These are phyloP conservation scores for Trachelus iudaicus DNA, from an alignment of 2,888 invertebrate genomes.

Conservation along the genomic window DNA sequence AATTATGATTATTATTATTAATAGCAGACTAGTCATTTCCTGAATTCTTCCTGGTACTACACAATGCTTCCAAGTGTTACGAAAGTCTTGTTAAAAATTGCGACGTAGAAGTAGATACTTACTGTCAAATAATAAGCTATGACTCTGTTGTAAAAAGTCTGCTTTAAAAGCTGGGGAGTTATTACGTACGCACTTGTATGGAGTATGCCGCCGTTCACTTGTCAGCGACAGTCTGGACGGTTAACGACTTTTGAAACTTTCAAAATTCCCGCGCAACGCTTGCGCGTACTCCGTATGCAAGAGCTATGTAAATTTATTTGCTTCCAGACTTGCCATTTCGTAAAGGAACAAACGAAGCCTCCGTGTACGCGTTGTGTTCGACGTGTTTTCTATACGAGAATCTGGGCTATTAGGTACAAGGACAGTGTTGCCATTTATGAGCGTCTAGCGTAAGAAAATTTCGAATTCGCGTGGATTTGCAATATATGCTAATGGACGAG, in stretches of 20 bases:
- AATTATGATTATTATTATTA: not conserved
- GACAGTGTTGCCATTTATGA: conserved; percentile 5
- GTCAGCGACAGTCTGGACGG: not conserved
- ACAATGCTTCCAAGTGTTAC: not conserved
- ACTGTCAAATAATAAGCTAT: not conserved
- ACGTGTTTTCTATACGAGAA: conserved; percentile 21
- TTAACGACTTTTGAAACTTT: not conserved
- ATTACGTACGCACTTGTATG: not conserved
- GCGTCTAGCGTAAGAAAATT: not conserved
- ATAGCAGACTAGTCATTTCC: not conserved
- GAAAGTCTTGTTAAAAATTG: not conserved
- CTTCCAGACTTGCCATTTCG: not conserved
- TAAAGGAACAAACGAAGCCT: not conserved
- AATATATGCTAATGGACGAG: not conserved
- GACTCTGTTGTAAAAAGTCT: not conserved
- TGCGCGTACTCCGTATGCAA: not conserved
- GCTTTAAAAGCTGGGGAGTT: not conserved
- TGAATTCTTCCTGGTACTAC: not conserved
- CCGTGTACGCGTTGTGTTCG: not conserved
- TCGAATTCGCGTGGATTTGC: not conserved
- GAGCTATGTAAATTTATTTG: not conserved
- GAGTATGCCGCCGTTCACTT: not conserved
- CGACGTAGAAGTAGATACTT: not conserved
- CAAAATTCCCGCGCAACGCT: not conserved
- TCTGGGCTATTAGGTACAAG: conserved; percentile 21